Conservation (phyloP, 2,113 vertebrate genomes). For the Diadophis punctatus region DNA sequence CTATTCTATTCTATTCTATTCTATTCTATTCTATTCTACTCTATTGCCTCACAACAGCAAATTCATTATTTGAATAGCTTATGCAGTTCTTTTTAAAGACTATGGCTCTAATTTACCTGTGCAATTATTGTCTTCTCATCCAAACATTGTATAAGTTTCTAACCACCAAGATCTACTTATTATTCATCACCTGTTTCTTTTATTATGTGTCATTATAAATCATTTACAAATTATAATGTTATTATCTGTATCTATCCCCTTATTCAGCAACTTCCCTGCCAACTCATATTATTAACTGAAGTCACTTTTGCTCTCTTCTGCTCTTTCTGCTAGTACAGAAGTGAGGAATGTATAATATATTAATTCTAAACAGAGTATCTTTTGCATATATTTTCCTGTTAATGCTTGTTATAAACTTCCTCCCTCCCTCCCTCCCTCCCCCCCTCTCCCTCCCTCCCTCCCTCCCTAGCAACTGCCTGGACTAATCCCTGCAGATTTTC, state of each 20-base stretch:
- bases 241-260: neutral
- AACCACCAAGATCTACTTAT: neutral
- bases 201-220: conserved; percentile 15
- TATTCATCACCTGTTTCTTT: conserved; percentile 2
- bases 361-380: neutral
- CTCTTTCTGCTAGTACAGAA: neutral
- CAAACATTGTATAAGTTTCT: neutral
- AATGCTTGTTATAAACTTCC: neutral
- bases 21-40: no score
- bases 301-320: neutral
- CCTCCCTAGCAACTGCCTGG: no score
- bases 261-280: conserved; percentile 25
- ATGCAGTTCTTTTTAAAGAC: neutral
- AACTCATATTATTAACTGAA: conserved; percentile 10
- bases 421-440: neutral
- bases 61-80: neutral
- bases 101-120: neutral
- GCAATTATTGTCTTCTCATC: neutral
- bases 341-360: neutral
- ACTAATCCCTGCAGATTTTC: neutral
- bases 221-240: conserved; percentile 20
- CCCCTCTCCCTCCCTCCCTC: neutral
- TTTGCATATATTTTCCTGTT: neutral
- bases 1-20: no score
- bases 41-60: neutral